These are phyloP conservation scores for Pristionchus fissidentatus DNA, from an alignment of 2,888 invertebrate species.

Conservation along the genomic window DNA sequence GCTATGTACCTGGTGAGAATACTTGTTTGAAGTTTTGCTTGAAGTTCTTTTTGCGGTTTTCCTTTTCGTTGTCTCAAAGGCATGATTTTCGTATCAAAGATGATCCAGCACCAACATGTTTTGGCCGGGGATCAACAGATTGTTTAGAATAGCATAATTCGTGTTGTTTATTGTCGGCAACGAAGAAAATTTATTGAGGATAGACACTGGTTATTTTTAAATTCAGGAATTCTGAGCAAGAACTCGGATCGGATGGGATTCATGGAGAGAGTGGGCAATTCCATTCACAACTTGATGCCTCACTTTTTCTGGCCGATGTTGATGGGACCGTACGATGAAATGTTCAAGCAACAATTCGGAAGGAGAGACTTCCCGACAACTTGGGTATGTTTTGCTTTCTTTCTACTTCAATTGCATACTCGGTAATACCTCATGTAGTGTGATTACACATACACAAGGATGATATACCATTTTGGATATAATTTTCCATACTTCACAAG, in stretches of 20 bases:
- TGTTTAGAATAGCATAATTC: too few species aligned
- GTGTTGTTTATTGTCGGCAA: too few species aligned
- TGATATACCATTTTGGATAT: too few species aligned
- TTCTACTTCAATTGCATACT: too few species aligned
- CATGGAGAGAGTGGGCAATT: not conserved
- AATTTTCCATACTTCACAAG: too few species aligned
- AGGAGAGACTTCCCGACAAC: not conserved
- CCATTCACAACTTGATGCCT: not conserved
- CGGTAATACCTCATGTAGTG: too few species aligned
- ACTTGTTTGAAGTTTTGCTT: not conserved
- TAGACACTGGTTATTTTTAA: too few species aligned
- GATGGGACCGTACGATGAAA: not conserved
- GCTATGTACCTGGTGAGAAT: conserved; percentile 33
- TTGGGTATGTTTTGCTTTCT: not conserved
- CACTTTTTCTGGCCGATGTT: not conserved
- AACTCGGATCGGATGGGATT: conserved; percentile 31
- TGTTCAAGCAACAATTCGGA: conserved; percentile 2
- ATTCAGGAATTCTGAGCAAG: not conserved
- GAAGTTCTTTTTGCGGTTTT: not conserved
- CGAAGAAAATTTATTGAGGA: too few species aligned
- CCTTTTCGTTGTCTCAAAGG: not conserved
- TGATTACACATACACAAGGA: too few species aligned
- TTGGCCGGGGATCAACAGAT: too few species aligned
- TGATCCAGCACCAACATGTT: not conserved
- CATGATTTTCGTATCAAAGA: too few species aligned